Conservation (phyloP, 2,797 vertebrate species). For the Lacerta viridis region DNA sequence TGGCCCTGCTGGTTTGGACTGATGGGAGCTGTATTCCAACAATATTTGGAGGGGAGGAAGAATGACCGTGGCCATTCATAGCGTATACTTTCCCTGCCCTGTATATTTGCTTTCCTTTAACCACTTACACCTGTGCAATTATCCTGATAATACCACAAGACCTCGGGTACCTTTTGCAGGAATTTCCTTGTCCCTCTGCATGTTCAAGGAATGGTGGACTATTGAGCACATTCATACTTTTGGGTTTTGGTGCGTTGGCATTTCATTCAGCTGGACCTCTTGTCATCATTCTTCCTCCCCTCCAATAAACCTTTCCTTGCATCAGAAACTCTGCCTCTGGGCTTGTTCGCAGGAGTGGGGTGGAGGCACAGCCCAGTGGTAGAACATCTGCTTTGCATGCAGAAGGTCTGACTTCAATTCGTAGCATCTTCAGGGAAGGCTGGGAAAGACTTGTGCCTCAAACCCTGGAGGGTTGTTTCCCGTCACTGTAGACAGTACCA, state of each 20-base stretch:
- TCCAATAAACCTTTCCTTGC: constrained; percentile 12
- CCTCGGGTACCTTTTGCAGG: neutral
- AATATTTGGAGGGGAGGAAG: too few relatives aligned
- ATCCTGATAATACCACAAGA: too few relatives aligned
- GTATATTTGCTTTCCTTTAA: neutral
- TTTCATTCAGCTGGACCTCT: neutral
- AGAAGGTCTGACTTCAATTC: too few relatives aligned
- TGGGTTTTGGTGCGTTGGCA: neutral
- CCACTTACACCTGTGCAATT: neutral
- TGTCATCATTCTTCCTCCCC: neutral
- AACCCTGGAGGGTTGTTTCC: neutral
- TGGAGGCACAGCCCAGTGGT: too few relatives aligned
- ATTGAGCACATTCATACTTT: neutral
- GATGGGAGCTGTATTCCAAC: too few relatives aligned
- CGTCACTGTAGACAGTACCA: neutral
- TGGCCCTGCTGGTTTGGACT: too few relatives aligned
- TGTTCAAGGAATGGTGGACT: neutral
- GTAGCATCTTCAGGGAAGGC: too few relatives aligned
- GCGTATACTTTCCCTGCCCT: neutral
- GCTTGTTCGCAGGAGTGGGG: neutral
- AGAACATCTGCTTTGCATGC: too few relatives aligned
- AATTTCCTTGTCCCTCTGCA: neutral
- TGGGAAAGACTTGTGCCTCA: neutral
- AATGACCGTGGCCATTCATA: neutral
- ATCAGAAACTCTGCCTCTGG: neutral